Percentiles rank a stretch among this genome's conserved stretches.
phyloP scores from a whole-genome alignment of 2,888 invertebrate genomes.

The Dryobotodes eremita region DNA sequence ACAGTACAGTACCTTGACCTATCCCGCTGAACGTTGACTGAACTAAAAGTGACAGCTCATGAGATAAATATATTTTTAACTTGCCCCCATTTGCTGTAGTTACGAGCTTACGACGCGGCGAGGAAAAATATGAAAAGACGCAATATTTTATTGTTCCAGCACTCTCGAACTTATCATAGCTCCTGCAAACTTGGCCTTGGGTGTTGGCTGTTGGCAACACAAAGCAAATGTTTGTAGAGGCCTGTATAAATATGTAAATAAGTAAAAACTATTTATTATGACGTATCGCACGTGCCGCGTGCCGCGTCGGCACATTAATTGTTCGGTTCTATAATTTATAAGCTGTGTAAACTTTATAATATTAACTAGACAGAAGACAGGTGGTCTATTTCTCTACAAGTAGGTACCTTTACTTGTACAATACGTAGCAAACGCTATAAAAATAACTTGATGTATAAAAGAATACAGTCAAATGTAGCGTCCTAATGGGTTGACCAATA shows the following conservation, averaged over 20 bases:
- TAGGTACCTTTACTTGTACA: too few relatives aligned
- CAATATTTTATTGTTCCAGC: neutral
- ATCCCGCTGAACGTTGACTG: conserved; percentile 14
- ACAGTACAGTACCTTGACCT: neutral
- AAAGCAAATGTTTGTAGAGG: conserved; percentile 17
- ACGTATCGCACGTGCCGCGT: too few relatives aligned
- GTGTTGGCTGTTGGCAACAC: conserved; percentile 5
- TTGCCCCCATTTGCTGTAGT: conserved; percentile 8
- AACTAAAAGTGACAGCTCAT: neutral
- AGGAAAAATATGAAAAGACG: neutral
- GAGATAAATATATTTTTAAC: conserved; percentile 36
- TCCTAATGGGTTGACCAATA: too few relatives aligned
- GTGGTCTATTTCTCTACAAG: neutral
- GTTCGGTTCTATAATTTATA: neutral
- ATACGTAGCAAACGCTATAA: too few relatives aligned
- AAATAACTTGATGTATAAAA: too few relatives aligned
- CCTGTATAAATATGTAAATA: neutral
- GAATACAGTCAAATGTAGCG: too few relatives aligned
- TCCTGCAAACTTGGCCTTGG: conserved; percentile 12
- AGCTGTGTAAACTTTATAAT: neutral
- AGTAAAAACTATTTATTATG: conserved; percentile 17
- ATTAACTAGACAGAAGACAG: neutral
- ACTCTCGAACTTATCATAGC: neutral
- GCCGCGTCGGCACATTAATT: neutral
- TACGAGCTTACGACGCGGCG: neutral